Percentiles rank a stretch among this genome's conserved stretches.
Evolutionary conservation across 2,797 vertebrate genomes (phyloP).

Genomic region (Melanotaenia nigrans): DNA sequence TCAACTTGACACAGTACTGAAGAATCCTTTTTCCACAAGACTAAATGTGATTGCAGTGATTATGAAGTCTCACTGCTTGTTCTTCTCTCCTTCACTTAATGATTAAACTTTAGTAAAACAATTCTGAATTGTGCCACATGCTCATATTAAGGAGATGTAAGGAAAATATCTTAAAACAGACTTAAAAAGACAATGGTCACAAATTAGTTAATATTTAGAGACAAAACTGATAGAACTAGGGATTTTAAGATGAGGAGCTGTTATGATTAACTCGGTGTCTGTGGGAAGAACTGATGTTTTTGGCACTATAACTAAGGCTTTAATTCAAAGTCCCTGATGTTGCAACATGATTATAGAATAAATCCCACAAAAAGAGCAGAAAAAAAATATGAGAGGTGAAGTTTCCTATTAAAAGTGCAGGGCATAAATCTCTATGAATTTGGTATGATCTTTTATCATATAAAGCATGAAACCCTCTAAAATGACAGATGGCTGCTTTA

Average conservation of each 20-base stretch:
- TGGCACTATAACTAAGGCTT: neutral
- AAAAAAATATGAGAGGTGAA: neutral
- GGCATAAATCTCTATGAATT: neutral
- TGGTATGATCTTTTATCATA: neutral
- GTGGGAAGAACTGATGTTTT: neutral
- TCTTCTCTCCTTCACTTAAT: neutral
- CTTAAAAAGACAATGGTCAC: neutral
- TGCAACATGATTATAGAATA: neutral
- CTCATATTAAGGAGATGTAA: neutral
- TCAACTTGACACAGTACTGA: constrained; percentile 59
- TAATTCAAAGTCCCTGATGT: neutral
- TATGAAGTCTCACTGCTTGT: constrained; percentile 34
- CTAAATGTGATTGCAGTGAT: constrained; percentile 54
- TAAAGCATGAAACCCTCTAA: neutral
- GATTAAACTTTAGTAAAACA: constrained; percentile 13
- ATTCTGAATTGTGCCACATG: neutral
- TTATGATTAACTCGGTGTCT: too few relatives aligned
- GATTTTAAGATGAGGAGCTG: too few relatives aligned
- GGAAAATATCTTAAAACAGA: neutral
- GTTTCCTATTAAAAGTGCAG: neutral
- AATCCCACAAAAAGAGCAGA: neutral
- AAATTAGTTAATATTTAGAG: neutral
- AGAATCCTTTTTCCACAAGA: constrained; percentile 39
- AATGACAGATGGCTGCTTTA: neutral
- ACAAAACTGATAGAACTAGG: neutral